Conservation (phyloP, 2,113 vertebrate species). For the Ramphastos sulfuratus region DNA sequence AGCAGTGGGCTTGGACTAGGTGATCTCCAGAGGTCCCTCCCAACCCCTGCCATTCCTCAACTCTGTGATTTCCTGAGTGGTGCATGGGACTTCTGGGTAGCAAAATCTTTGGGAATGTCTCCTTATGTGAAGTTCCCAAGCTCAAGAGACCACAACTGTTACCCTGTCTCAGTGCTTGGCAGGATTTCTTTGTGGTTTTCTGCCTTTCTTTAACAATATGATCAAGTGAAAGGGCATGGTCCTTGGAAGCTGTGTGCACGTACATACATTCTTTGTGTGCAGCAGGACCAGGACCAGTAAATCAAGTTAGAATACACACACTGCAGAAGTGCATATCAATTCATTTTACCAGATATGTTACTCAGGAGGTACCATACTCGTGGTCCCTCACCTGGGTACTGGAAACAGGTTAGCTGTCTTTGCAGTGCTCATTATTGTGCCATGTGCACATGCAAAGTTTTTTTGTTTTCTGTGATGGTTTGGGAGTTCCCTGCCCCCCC, state of each 20-base stretch:
- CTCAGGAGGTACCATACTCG: background rate
- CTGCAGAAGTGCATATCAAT: background rate
- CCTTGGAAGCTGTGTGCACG: background rate
- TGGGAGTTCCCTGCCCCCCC: too few relatives aligned
- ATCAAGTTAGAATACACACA: background rate
- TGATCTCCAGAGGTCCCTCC: too few relatives aligned
- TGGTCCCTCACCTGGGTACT: background rate
- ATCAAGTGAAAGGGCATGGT: background rate
- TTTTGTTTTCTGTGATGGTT: too few relatives aligned
- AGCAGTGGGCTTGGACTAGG: too few relatives aligned
- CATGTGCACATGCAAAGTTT: fast-evolving
- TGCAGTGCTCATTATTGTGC: background rate
- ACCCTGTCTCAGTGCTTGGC: background rate
- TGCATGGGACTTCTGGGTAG: background rate
- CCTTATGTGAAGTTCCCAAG: background rate
- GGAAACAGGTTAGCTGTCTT: background rate
- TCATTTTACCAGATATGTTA: background rate
- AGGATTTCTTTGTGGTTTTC: background rate
- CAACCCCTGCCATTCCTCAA: too few relatives aligned
- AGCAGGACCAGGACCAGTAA: background rate
- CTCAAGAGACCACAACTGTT: background rate
- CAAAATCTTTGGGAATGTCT: constrained; percentile 1
- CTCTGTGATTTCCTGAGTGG: background rate
- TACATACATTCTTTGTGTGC: background rate
- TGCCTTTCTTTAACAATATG: background rate